These are phyloP conservation scores for Chloroclysta siterata DNA, from an alignment of 2,888 invertebrate species.

Conservation along the genomic window DNA sequence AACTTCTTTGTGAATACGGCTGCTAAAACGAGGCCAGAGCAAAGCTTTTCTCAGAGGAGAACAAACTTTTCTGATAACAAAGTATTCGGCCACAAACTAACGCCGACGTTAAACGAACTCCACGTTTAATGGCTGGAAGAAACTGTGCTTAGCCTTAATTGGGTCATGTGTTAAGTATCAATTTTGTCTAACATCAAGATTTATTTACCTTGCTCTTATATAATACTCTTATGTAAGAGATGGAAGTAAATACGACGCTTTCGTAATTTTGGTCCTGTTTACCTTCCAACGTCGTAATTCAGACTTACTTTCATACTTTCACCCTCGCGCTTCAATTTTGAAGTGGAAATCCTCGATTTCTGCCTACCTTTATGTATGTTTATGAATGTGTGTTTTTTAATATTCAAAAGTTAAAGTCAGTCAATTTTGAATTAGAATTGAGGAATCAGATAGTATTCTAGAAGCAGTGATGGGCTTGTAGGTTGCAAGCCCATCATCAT, in stretches of 20 bases:
- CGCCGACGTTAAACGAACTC: conserved; percentile 59
- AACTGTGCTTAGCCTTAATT: conserved; percentile 57
- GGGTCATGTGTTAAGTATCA: conserved; percentile 53
- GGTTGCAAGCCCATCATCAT: too few relatives aligned
- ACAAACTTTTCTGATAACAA: conserved; percentile 60
- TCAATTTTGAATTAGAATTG: too few relatives aligned
- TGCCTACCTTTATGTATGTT: too few relatives aligned
- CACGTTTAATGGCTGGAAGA: conserved; percentile 55
- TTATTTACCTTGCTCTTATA: conserved; percentile 21
- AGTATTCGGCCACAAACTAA: conserved; percentile 53
- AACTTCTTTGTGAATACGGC: conserved; percentile 7
- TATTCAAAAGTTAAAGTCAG: too few relatives aligned
- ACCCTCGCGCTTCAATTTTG: too few relatives aligned
- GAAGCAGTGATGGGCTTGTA: too few relatives aligned
- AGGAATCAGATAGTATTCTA: too few relatives aligned
- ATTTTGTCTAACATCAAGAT: conserved; percentile 36
- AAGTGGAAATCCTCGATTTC: neutral
- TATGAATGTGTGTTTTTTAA: too few relatives aligned
- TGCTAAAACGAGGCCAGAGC: conserved; percentile 20
- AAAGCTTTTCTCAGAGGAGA: conserved; percentile 34
- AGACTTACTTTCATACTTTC: neutral
- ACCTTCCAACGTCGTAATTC: neutral
- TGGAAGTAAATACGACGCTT: neutral
- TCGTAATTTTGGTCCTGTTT: neutral
- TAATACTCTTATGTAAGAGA: neutral